These are phyloP conservation scores for Rhamnusium bicolor DNA, from an alignment of 2,888 invertebrate species.

Conservation along the genomic window DNA sequence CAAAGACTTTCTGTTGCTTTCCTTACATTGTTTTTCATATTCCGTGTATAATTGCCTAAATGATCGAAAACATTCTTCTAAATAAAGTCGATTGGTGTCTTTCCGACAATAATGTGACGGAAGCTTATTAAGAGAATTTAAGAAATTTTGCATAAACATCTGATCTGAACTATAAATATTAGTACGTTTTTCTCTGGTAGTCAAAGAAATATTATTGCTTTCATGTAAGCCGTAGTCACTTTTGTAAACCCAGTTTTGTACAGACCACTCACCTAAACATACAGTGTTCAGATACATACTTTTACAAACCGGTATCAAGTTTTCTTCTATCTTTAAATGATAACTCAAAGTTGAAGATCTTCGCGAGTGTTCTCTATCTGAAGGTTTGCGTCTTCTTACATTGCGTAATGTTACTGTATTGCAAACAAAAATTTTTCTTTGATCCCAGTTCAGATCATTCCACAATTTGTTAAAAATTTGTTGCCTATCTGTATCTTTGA, in stretches of 20 bases:
- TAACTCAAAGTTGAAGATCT: background rate
- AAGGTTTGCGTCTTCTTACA: background rate
- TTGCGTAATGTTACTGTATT: slow-evolving; percentile 9
- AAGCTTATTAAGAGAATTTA: background rate
- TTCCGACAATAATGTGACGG: background rate
- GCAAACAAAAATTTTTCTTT: slow-evolving; percentile 19
- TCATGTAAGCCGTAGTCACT: background rate
- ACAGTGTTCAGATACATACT: background rate
- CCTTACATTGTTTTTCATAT: background rate
- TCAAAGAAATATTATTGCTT: background rate
- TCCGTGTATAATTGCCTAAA: background rate
- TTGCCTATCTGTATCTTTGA: background rate
- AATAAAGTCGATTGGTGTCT: background rate
- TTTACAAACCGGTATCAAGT: background rate
- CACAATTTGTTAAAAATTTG: slow-evolving; percentile 23
- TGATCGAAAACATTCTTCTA: background rate
- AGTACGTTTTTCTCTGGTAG: background rate
- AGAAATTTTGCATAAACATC: background rate
- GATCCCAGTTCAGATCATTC: slow-evolving; percentile 20
- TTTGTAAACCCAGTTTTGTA: background rate
- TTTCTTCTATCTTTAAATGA: background rate
- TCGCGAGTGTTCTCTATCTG: background rate
- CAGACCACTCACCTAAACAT: background rate
- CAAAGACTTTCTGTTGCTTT: background rate
- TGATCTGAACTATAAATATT: background rate